Evolutionary conservation across 2,113 vertebrate species (phyloP).

Genomic region (Odontophorus gujanensis): DNA sequence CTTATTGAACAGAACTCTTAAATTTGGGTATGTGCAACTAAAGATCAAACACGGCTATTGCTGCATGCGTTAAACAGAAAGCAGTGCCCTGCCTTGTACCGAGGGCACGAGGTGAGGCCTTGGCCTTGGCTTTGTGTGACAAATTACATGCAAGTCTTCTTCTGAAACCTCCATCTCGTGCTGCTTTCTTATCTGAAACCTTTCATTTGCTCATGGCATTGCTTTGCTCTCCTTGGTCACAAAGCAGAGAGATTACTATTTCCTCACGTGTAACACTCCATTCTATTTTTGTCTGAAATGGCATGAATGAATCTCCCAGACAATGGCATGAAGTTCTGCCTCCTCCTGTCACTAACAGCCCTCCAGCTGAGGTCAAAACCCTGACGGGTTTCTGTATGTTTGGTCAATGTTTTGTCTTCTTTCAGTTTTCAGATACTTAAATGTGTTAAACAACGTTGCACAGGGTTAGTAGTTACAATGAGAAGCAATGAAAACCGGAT

Average conservation of each 20-base stretch:
- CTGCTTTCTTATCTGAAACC: not conserved
- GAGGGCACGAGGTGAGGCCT: not conserved
- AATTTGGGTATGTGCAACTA: not conserved
- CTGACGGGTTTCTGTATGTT: rapidly evolving
- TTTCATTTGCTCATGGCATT: not conserved
- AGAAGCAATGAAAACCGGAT: not conserved
- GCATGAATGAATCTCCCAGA: not conserved
- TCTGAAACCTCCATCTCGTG: not conserved
- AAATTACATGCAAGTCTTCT: rapidly evolving
- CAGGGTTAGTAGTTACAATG: not conserved
- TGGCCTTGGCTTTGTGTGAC: not conserved
- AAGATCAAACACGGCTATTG: not conserved
- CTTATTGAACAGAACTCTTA: not conserved
- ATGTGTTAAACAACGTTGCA: not conserved
- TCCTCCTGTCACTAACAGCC: not conserved
- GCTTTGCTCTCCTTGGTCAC: not conserved
- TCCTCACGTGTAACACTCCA: rapidly evolving
- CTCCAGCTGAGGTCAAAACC: not conserved
- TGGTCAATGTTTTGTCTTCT: not conserved
- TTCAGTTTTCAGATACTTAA: not conserved
- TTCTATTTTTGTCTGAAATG: not conserved
- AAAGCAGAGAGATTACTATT: not conserved
- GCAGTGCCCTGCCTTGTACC: not conserved
- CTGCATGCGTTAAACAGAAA: not conserved
- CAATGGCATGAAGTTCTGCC: not conserved